A percentile compares a stretch with the other conserved stretches of the same genome.
These are phyloP conservation scores for Amphimallon solstitiale DNA, from an alignment of 2,888 invertebrate genomes.

Conservation along the genomic window DNA sequence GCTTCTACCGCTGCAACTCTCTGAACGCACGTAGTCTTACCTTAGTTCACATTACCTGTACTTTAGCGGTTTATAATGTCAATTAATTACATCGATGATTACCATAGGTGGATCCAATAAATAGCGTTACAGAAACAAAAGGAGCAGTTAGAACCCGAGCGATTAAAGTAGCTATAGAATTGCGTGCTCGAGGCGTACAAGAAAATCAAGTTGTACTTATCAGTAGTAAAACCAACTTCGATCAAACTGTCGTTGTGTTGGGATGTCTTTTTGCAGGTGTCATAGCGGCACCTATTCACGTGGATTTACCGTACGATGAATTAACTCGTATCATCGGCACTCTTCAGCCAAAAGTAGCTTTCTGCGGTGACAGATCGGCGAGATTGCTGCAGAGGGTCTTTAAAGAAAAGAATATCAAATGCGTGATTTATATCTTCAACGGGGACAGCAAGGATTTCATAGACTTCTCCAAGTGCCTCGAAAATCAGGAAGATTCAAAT, in stretches of 20 bases:
- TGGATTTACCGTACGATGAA: slow-evolving; percentile 50
- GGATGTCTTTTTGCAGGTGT: slow-evolving; percentile 54
- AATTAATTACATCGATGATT: no score
- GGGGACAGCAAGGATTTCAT: slow-evolving; percentile 44
- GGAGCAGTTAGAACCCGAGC: slow-evolving; percentile 53
- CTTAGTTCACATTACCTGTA: no score
- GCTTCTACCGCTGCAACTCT: no score
- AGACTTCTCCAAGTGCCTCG: slow-evolving; percentile 39
- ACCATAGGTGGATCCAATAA: slow-evolving; percentile 53
- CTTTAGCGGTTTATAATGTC: no score
- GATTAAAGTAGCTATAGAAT: slow-evolving; percentile 53
- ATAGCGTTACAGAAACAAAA: slow-evolving; percentile 55
- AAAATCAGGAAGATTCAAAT: slow-evolving; percentile 28
- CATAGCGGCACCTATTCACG: slow-evolving; percentile 55
- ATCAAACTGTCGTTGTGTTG: slow-evolving; percentile 55
- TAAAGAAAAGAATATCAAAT: slow-evolving; percentile 32
- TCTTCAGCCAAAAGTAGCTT: slow-evolving; percentile 56
- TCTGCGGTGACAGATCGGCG: slow-evolving; percentile 53
- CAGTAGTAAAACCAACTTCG: slow-evolving; percentile 52
- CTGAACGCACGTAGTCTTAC: no score
- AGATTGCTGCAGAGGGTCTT: slow-evolving; percentile 51
- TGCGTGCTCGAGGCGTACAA: slow-evolving; percentile 48
- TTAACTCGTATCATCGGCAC: slow-evolving; percentile 47
- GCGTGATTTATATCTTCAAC: slow-evolving; percentile 44
- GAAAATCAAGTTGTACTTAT: slow-evolving; percentile 54